Evolutionary conservation across 2,113 vertebrate species (phyloP).

Genomic region (Psammodynastes pulverulentus): DNA sequence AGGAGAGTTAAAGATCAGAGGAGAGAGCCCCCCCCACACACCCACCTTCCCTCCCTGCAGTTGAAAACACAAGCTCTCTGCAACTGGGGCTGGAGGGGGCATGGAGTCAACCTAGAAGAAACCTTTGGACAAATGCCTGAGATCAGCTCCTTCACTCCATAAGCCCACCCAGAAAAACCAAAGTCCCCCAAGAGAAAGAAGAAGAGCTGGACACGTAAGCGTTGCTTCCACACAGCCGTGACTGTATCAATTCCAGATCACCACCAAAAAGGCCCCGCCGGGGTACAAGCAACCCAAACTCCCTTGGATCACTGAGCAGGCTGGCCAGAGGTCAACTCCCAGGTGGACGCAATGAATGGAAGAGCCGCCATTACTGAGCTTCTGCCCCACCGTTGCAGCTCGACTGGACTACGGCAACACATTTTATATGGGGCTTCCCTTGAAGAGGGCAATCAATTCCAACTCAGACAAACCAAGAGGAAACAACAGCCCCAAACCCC

Average conservation of each 20-base stretch:
- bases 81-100: not conserved
- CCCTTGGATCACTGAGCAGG: not conserved
- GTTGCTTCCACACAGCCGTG: not conserved
- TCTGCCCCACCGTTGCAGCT: not conserved
- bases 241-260: not conserved
- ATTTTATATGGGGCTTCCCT: not conserved
- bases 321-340: not conserved
- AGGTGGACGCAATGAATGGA: not conserved
- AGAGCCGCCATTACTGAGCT: not conserved
- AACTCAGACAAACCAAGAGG: not conserved
- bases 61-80: too few relatives aligned
- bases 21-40: not conserved
- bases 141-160: not conserved
- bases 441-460: not conserved
- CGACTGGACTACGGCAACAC: not conserved
- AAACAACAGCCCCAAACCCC: not conserved
- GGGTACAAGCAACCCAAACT: not conserved
- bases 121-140: not conserved
- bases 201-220: not conserved
- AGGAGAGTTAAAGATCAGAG: not conserved
- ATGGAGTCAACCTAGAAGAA: not conserved
- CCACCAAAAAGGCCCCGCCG: not conserved
- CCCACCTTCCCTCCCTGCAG: not conserved
- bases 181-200: not conserved
- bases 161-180: not conserved